A percentile compares a stretch with the other conserved stretches of the same genome.
Conservation (phyloP, 2,113 vertebrate genomes). For the Oryctolagus cuniculus region mOryCun1.1 NC_091437.1:21775001-21775500, state of each 20-base stretch:
- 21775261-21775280: neutral
- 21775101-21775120: neutral
- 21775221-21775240: neutral
- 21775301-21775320: slow-evolving; percentile 45
- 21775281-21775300: neutral
- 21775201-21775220: neutral
- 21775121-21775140: neutral
- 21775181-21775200: neutral
- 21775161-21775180: fast-evolving
- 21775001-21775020: neutral
- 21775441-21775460: neutral
- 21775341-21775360: neutral
- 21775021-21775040: no score
- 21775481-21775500: neutral
- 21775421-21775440: neutral
- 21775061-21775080: neutral
- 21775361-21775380: neutral
- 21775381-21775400: neutral
- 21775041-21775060: neutral
- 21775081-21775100: neutral
- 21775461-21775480: neutral
- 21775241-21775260: neutral
- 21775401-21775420: neutral
- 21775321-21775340: slow-evolving; percentile 15
- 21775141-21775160: neutral